Percentiles rank a stretch among this genome's conserved stretches.
These are phyloP conservation scores for Megamerina dolium DNA, from an alignment of 2,888 invertebrate species.

Conservation along the genomic window DNA sequence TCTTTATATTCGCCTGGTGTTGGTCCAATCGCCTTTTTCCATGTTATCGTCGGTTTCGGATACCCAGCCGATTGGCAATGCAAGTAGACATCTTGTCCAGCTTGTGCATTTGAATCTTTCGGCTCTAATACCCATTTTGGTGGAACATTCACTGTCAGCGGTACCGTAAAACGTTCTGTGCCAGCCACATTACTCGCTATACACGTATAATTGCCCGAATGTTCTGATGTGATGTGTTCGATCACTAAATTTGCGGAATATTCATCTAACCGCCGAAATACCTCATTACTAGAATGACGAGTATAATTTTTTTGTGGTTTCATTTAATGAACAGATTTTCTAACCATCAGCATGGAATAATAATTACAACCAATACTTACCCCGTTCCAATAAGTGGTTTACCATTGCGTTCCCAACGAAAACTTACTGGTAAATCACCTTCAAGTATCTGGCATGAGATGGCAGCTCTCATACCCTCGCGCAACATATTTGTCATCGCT, in stretches of 20 bases:
- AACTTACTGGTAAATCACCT: constrained; percentile 86
- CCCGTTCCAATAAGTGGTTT: constrained; percentile 65
- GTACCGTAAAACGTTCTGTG: constrained; percentile 68
- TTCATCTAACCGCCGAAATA: constrained; percentile 66
- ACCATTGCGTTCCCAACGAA: constrained; percentile 87
- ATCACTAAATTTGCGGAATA: constrained; percentile 81
- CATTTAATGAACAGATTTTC: neutral
- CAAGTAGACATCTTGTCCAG: constrained; percentile 75
- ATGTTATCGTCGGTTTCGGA: constrained; percentile 79
- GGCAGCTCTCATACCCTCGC: constrained; percentile 82
- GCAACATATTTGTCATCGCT: constrained; percentile 70
- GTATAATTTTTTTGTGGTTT: neutral
- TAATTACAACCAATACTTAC: constrained; percentile 28
- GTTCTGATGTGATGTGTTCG: constrained; percentile 76
- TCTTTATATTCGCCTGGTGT: constrained; percentile 76
- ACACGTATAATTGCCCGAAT: constrained; percentile 89
- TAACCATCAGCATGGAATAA: neutral
- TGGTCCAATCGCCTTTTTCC: constrained; percentile 83
- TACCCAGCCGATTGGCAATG: constrained; percentile 90
- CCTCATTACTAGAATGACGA: constrained; percentile 47
- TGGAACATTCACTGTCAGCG: constrained; percentile 79
- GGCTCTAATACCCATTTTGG: constrained; percentile 87
- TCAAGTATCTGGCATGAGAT: constrained; percentile 87
- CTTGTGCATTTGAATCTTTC: constrained; percentile 72
- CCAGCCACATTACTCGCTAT: constrained; percentile 81